Evolutionary conservation across 2,888 invertebrate species (phyloP).

Genomic region (Heteromurus nitidus): DNA sequence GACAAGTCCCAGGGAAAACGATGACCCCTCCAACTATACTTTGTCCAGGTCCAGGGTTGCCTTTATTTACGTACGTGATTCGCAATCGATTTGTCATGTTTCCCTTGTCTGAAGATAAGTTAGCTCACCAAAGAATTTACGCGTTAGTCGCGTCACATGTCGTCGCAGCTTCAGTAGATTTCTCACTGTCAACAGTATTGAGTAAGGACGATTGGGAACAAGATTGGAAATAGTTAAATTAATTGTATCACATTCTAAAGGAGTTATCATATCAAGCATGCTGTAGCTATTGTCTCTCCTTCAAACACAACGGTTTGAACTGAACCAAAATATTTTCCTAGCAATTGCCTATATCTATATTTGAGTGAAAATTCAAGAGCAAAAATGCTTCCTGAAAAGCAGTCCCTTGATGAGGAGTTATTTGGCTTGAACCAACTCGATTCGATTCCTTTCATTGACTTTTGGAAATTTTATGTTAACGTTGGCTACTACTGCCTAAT

Average conservation of each 20-base stretch:
- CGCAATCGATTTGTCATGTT: slow-evolving; percentile 24
- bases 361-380: background rate
- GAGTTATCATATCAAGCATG: no score
- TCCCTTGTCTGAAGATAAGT: slow-evolving; percentile 3
- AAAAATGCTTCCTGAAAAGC: slow-evolving; percentile 45
- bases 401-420: slow-evolving; percentile 30
- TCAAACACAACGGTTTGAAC: no score
- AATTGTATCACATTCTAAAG: no score
- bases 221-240: no score
- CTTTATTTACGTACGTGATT: slow-evolving; percentile 9
- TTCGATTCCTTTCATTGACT: slow-evolving; percentile 61
- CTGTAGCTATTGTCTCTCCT: no score
- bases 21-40: slow-evolving; percentile 27
- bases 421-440: slow-evolving; percentile 27
- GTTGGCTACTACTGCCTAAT: slow-evolving; percentile 57
- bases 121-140: background rate
- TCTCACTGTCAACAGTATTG: no score
- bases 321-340: no score
- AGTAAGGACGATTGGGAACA: no score
- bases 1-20: slow-evolving; percentile 5
- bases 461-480: slow-evolving; percentile 55
- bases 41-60: no score
- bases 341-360: no score
- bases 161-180: no score
- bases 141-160: no score